These are phyloP conservation scores for Poecilia velifera DNA, from an alignment of 2,797 vertebrate species.

Conservation along the genomic window DNA sequence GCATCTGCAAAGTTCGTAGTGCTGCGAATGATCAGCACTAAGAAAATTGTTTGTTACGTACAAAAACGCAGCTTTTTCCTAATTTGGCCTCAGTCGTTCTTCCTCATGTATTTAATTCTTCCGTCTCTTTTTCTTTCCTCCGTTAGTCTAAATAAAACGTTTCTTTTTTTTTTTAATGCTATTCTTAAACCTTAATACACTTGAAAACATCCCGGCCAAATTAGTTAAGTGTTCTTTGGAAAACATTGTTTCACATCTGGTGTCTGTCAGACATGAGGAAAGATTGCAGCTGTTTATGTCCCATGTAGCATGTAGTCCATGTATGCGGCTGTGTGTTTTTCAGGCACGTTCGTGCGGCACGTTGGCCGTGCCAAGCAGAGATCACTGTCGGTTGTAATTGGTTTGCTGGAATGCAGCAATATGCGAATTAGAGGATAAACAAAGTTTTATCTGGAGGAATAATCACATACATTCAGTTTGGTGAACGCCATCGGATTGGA, in stretches of 20 bases:
- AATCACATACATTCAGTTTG: constrained; percentile 57
- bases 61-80: neutral
- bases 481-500: constrained; percentile 39
- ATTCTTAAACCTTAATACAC: neutral
- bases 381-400: constrained; percentile 20
- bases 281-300: neutral
- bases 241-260: neutral
- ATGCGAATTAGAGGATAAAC: constrained; percentile 59
- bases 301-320: neutral
- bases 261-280: neutral
- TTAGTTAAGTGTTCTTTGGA: neutral
- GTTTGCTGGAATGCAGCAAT: constrained; percentile 29
- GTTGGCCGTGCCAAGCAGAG: constrained; percentile 29
- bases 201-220: neutral
- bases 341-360: constrained; percentile 1
- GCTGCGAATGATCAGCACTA: neutral
- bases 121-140: neutral
- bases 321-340: neutral
- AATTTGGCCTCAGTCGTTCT: neutral
- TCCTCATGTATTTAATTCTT: neutral
- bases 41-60: neutral
- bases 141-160: neutral
- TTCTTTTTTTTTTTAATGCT: neutral
- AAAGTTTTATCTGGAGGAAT: constrained; percentile 38
- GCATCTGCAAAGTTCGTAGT: neutral